Base-by-base conservation (phyloP, 2,797 vertebrate species). In the Xerus rutilus region DNA sequence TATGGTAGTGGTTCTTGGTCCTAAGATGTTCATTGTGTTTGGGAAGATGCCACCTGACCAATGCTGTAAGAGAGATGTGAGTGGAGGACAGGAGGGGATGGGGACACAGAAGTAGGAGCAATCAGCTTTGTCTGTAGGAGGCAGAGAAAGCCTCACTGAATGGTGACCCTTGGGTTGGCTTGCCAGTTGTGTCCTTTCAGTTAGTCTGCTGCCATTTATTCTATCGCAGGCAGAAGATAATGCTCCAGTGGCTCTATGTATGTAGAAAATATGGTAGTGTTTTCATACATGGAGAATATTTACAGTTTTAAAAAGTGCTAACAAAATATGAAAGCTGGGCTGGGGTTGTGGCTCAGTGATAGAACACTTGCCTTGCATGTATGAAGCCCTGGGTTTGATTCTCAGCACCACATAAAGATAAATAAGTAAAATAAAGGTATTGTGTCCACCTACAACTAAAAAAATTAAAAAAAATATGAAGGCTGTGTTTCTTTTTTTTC, bases 271-370 rank as follows among this genome's bases (percentile, higher is more conserved):
- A 39, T 0, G 43, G 21, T 6, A 15, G 43, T 79, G n/a, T 90
- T 89, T 93, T 91, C 14, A 45, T 79, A 49, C 43, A 28, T 64
- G 47, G 45, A 81, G 76, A 89, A 76, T 69, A 76, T 69, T 89
- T 89, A 69, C 86, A 77, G 49, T 95, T 91, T 92, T 84, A 64
- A 96, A 86, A 25, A 49, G 72, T 82, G 57, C 49, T 74, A 62
- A 78, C 45, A 87, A 64, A 73, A 73, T 86, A 81, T 83, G 65
- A 81, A 54, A 57, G 47, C 47, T 73, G 7, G 39, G 39, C 39
- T 39, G 39, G 39, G 39, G 39, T 39, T 39, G 39, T 39, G 39
- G 39, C 39, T 39, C 39, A 39, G 39, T 39, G 39, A 39, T 39
- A 39, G 39, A 39, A 39, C 39, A 39, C 39, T 39, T 39, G 39